Evolutionary conservation across 1,140 invertebrate species (phyloP).

Genomic region (Maconellicoccus hirsutus): DNA sequence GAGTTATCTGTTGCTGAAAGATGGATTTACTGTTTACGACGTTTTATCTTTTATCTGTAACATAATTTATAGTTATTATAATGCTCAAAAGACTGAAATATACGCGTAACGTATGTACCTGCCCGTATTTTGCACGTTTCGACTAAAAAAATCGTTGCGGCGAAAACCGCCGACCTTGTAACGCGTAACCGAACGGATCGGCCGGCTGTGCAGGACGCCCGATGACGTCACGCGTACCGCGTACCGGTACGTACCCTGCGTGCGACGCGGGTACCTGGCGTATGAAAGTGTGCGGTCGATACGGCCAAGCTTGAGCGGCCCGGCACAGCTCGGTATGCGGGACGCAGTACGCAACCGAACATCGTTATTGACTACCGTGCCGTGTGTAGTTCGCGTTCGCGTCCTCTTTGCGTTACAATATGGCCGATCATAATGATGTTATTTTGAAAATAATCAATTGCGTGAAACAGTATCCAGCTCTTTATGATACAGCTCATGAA

Average conservation of each 20-base stretch:
- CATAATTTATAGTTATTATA: no score
- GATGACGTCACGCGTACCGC: not conserved
- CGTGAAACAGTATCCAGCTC: constrained; percentile 5
- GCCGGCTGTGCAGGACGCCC: not conserved
- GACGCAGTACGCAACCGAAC: constrained; percentile 7
- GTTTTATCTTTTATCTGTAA: no score
- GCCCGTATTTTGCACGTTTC: no score
- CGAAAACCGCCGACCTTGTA: no score
- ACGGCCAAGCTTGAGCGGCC: not conserved
- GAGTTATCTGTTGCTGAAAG: no score
- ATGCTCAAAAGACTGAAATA: no score
- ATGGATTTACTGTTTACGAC: no score
- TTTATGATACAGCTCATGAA: not conserved
- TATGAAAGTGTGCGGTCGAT: constrained; percentile 16
- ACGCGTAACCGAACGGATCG: not conserved
- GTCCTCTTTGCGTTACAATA: not conserved
- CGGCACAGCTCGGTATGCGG: not conserved
- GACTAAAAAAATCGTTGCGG: no score
- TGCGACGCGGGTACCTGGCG: not conserved
- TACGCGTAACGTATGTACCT: no score
- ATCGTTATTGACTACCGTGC: not conserved
- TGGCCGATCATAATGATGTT: constrained; percentile 11
- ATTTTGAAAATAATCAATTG: constrained; percentile 7
- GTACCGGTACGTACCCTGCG: not conserved
- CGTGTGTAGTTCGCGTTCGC: not conserved